Base-by-base conservation (phyloP, 2,113 vertebrate species). In the Tragelaphus scriptus region DNA sequence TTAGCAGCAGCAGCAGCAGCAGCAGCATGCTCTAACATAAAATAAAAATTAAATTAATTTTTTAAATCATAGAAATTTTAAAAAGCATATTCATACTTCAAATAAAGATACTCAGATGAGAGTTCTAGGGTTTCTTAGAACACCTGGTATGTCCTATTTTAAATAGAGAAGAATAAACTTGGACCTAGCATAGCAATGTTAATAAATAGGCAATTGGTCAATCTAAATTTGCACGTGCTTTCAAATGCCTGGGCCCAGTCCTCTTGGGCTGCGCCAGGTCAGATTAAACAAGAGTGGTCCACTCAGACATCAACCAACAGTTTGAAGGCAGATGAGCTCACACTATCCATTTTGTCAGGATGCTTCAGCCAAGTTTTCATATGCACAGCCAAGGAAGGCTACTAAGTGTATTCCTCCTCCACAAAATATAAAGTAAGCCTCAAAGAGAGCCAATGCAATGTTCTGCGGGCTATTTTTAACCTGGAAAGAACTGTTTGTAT, bases 391-490 rank as follows among this genome's bases (percentile, higher is more conserved):
- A 75, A 5, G 17, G 19, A 95, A 81, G 47, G n/a, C 32, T 65
- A 26, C 12, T 44, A 8, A 44, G 23, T 61, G 12, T 65, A 13
- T 32, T 89, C 26, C 14, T 92, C 44, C 44, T 47, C 58, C 6
- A 68, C 47, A 79, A 63, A 63, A 85, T 65, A 88, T 13, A 71
- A 55, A 85, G 36, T 68, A 88, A 71, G 23, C 59, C 68, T 32
- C 28, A 55, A 58, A 5, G 55, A 89, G 91, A 95, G 51, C 40
- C 63, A 84, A 9, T 55, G 28, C n/a, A 65, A 55, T 49, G 40
- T 90, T 85, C 53, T 88, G 47, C 49, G 59, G 8, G 28, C 86
- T 92, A 44, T 77, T 97, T 96, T 96, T 90, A 75, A 53, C 53
- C 47, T 93, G 85, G 26, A 81, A 96, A 88, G 85, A 82, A 95